Evolutionary conservation across 2,888 invertebrate species (phyloP).

Genomic region (Erebia aethiops): DNA sequence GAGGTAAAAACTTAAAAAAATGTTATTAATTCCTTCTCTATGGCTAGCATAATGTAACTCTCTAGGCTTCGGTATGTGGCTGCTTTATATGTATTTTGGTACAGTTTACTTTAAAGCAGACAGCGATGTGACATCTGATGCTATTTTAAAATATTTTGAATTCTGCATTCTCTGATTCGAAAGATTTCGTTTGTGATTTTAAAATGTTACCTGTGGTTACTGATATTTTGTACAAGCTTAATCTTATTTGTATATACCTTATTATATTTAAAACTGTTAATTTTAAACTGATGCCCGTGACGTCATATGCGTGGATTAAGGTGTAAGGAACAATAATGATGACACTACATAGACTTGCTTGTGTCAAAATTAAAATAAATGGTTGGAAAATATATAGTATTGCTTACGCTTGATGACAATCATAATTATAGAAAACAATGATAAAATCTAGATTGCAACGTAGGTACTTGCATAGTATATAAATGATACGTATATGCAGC

Average conservation of each 20-base stretch:
- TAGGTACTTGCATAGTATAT: background rate
- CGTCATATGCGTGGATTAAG: too few relatives aligned
- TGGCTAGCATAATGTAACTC: background rate
- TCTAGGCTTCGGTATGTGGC: background rate
- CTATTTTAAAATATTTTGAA: background rate
- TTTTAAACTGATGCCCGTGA: too few relatives aligned
- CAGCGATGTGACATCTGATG: background rate
- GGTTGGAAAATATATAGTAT: too few relatives aligned
- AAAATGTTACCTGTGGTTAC: background rate
- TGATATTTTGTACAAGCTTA: too few relatives aligned
- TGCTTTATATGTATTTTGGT: background rate
- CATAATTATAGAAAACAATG: too few relatives aligned
- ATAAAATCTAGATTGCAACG: too few relatives aligned
- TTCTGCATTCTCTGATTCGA: background rate
- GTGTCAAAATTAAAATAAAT: too few relatives aligned
- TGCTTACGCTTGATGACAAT: too few relatives aligned
- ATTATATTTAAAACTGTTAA: too few relatives aligned
- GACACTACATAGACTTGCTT: too few relatives aligned
- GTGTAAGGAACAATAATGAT: too few relatives aligned
- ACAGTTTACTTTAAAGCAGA: constrained; percentile 1
- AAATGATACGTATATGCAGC: constrained; percentile 1
- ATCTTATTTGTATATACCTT: too few relatives aligned
- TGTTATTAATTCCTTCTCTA: background rate
- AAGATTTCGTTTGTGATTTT: background rate
- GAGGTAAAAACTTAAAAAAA: background rate